These are phyloP conservation scores for Columba livia DNA, from an alignment of 2,113 vertebrate genomes.

Conservation along the genomic window DNA sequence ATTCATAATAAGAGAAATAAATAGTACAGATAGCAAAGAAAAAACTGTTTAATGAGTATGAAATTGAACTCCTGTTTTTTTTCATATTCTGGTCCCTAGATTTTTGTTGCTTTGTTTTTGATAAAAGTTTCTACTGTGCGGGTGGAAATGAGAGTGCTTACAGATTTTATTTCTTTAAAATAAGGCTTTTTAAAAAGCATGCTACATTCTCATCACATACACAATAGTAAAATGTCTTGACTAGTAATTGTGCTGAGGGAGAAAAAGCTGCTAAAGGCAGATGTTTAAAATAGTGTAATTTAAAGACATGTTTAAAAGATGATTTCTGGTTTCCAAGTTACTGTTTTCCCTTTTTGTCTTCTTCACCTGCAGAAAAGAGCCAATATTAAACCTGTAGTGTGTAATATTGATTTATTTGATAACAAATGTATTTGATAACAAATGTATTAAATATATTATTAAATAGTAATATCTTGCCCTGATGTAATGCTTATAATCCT, in stretches of 20 bases:
- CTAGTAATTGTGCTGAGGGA: not conserved
- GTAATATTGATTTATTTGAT: not conserved
- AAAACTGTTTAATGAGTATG: not conserved
- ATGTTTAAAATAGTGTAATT: constrained; percentile 19
- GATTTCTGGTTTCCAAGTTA: not conserved
- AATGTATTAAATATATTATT: not conserved
- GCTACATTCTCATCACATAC: not conserved
- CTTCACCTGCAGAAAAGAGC: not conserved
- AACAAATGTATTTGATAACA: not conserved
- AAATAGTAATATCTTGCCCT: not conserved
- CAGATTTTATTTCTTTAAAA: constrained; percentile 51
- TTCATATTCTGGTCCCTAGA: not conserved
- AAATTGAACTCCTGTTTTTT: not conserved
- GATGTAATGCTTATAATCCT: not conserved
- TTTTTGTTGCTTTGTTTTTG: constrained; percentile 27
- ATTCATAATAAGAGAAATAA: not conserved
- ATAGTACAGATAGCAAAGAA: not conserved
- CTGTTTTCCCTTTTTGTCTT: not conserved
- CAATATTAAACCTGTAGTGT: not conserved
- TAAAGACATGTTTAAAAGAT: constrained; percentile 29
- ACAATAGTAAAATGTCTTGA: constrained; percentile 33
- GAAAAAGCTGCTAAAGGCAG: constrained; percentile 27
- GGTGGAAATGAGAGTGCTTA: constrained; percentile 21
- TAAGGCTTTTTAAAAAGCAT: constrained; percentile 25
- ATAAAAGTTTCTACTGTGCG: not conserved